Conservation (phyloP, 2,113 vertebrate genomes). For the rabbit (Oryctolagus cuniculus) region mOryCun1.1 NC_091443.1:81055001-81055500, state of each 20-base stretch:
- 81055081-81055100: conserved; percentile 50
- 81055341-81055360: neutral
- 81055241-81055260: conserved; percentile 29
- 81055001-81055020: conserved; percentile 44
- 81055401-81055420: neutral
- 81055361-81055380: neutral
- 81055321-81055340: neutral
- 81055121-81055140: neutral
- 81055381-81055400: neutral
- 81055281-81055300: neutral
- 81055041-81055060: neutral
- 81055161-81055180: conserved; percentile 7
- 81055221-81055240: conserved; percentile 44
- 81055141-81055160: conserved; percentile 58
- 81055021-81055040: conserved; percentile 44
- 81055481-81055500: too few species aligned
- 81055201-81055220: conserved; percentile 68
- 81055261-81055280: conserved; percentile 26
- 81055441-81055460: too few species aligned
- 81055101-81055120: neutral
- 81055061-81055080: conserved; percentile 58
- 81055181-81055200: conserved; percentile 66
- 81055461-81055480: too few species aligned
- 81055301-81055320: neutral
- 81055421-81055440: too few species aligned